Percentiles rank a stretch among this genome's conserved stretches.
Evolutionary conservation across 2,888 invertebrate species (phyloP).

Genomic region (Cynaeus angustus): DNA sequence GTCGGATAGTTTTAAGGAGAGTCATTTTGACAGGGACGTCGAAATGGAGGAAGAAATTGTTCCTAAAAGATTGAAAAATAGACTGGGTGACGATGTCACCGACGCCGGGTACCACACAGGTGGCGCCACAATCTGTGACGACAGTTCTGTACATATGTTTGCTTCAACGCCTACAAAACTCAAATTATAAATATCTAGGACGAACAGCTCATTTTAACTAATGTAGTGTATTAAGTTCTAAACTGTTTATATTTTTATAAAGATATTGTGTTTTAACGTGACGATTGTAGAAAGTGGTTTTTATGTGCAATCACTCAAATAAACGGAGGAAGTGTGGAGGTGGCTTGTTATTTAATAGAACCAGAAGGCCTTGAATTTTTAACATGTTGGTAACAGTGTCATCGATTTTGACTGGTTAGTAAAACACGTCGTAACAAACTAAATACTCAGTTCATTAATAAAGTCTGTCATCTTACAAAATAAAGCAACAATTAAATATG

Average conservation of each 20-base stretch:
- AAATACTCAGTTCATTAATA: conserved; percentile 46
- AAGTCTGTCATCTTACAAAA: conserved; percentile 58
- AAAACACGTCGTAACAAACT: conserved; percentile 37
- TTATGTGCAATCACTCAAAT: background rate
- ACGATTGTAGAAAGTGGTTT: background rate
- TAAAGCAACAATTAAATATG: conserved; percentile 58
- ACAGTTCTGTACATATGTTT: conserved; percentile 62
- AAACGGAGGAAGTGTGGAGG: background rate
- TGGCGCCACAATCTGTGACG: conserved; percentile 54
- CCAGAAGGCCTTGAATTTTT: too few species aligned
- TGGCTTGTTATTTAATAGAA: too few species aligned
- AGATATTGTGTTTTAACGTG: too few species aligned
- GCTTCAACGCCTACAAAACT: conserved; percentile 68
- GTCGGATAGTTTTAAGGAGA: conserved; percentile 67
- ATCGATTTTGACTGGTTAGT: too few species aligned
- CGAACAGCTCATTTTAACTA: too few species aligned
- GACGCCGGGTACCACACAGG: conserved; percentile 67
- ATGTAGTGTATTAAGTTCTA: too few species aligned
- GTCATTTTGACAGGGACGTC: conserved; percentile 54
- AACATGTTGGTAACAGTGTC: too few species aligned
- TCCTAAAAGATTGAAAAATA: conserved; percentile 45
- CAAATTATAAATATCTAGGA: background rate
- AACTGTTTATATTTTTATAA: too few species aligned
- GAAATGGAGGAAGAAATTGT: conserved; percentile 46
- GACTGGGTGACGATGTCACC: conserved; percentile 57